Base-by-base conservation (phyloP, 2,888 invertebrate genomes). In the Zootermopsis nevadensis region DNA sequence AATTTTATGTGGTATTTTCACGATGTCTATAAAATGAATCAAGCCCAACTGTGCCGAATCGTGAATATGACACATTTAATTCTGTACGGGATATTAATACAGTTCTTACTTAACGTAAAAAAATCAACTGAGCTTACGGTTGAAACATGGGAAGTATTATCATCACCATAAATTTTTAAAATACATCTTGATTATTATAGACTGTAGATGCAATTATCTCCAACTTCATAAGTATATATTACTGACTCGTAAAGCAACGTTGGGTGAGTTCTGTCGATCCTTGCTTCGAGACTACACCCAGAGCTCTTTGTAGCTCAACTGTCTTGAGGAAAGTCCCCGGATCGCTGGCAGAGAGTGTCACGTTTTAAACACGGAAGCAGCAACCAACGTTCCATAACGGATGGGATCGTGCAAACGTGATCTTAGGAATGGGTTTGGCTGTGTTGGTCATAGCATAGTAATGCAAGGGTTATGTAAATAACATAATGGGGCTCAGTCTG, bases 401-500 rank as follows among this genome's bases (percentile, higher is more conserved):
- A 69, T 33, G 69, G 69, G 69, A 69, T 4, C 69, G 69, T 33
- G 60, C 22, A 69, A 27, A 22, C 69, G 69, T 33, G 69, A 69
- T 69, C 69, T 69, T 31, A 3, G 42, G 77, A 77, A 77, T 53
- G 77, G 77, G 42, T 38, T n/a, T 30, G 77, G 53, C n/a, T 48
- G 77, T 77, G 48, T 77, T 77, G 77, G 48, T 77, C 77, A 48
- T 77, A 77, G 77, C 77, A 77, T 33, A 77, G 77, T 27, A 53
- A 77, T 77, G 77, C 77, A 10, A 31, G 77, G 22, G 2, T n/a
- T 42, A 22, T 8, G 27, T 38, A 48, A 48, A 27, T 48, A 77
- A 77, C 77, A 48, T 30, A 53, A 77, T 77, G 77, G 77, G 77
- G 77, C 77, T 77, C 77, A 77, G 27, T 77, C 77, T 31, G 77